phyloP scores from a whole-genome alignment of 92 coral and sea anemone genomes.

The Desmophyllum pertusum region DNA sequence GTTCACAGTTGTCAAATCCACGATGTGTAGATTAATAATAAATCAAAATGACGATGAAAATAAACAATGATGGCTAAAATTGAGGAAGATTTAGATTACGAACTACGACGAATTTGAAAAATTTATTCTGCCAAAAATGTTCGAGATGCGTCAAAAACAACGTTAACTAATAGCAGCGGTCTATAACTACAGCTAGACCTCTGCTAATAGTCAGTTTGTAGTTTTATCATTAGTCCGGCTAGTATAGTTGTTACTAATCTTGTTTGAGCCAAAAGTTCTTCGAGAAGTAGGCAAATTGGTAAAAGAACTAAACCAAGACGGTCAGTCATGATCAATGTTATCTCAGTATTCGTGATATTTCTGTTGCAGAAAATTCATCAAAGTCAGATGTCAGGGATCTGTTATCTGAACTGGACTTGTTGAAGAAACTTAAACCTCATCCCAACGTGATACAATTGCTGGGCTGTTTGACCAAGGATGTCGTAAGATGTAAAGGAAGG shows the following conservation, averaged over 20 bases:
- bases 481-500: neutral
- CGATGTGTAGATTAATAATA: too few species aligned
- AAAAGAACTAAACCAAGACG: neutral
- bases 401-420: conserved; percentile 43
- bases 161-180: too few species aligned
- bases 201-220: neutral
- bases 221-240: too few species aligned
- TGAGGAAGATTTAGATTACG: too few species aligned
- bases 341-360: neutral
- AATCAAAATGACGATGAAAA: too few species aligned
- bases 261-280: too few species aligned
- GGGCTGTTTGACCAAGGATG: conserved; percentile 46
- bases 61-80: too few species aligned
- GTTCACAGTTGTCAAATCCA: too few species aligned
- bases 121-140: neutral
- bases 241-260: too few species aligned
- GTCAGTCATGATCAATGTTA: neutral
- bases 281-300: neutral
- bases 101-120: too few species aligned
- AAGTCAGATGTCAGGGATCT: conserved; percentile 29
- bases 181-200: too few species aligned
- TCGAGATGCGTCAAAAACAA: too few species aligned
- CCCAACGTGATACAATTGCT: conserved; percentile 41
- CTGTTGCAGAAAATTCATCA: conserved; percentile 27
- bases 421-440: conserved; percentile 44